A percentile compares a stretch with the other conserved stretches of the same genome.
Evolutionary conservation across 2,888 invertebrate species (phyloP).

Genomic region (Pandemis corylana): DNA sequence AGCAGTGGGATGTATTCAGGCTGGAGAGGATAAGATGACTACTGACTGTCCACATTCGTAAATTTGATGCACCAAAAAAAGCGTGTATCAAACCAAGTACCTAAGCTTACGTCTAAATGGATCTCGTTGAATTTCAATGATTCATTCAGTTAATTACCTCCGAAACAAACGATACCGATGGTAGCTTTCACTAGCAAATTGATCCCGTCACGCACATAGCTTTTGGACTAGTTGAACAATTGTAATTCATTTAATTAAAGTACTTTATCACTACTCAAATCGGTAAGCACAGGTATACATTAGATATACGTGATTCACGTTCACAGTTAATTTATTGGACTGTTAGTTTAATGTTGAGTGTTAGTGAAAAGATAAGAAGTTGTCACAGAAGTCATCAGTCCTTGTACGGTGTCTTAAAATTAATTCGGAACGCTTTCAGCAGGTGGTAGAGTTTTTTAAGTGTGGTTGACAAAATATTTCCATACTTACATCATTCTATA

Average conservation of each 20-base stretch:
- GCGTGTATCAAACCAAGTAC: background rate
- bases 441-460: no score
- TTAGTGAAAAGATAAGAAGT: no score
- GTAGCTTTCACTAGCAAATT: constrained; percentile 20
- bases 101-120: background rate
- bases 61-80: background rate
- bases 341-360: no score
- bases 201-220: constrained; percentile 31
- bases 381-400: no score
- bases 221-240: constrained; percentile 26
- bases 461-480: no score
- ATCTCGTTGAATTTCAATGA: constrained; percentile 25
- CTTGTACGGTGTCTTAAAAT: no score
- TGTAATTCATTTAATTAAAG: constrained; percentile 6
- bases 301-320: no score
- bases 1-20: background rate
- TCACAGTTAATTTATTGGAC: no score
- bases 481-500: no score
- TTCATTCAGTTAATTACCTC: constrained; percentile 30
- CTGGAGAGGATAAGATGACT: no score
- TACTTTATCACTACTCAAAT: background rate
- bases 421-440: no score
- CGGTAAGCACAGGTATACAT: background rate
- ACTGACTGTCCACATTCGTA: no score
- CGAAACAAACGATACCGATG: constrained; percentile 19